These are phyloP conservation scores for Notiomystis cincta DNA, from an alignment of 2,113 vertebrate species.

Conservation along the genomic window DNA sequence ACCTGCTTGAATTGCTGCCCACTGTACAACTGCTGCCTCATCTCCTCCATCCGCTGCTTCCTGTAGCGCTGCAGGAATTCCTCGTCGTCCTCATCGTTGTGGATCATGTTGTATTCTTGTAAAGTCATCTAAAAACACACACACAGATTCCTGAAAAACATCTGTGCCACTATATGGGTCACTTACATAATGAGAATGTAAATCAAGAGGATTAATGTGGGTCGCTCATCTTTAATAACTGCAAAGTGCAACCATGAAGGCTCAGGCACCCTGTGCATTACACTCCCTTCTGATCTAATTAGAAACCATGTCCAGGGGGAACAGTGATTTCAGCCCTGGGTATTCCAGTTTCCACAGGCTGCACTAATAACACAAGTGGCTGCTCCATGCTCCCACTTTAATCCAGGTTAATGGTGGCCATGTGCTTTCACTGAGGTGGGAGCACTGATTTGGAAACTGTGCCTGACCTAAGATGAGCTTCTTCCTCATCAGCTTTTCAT, in stretches of 20 bases:
- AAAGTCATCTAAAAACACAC: slow-evolving; percentile 80
- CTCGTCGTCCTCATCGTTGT: slow-evolving; percentile 84
- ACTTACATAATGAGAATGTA: not conserved
- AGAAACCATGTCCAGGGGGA: not conserved
- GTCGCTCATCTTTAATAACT: not conserved
- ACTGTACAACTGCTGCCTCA: slow-evolving; percentile 85
- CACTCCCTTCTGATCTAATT: not conserved
- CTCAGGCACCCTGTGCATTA: not conserved
- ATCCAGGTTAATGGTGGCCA: not conserved
- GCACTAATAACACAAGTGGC: not conserved
- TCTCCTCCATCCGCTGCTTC: slow-evolving; percentile 95
- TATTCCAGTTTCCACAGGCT: not conserved
- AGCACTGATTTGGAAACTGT: rapidly evolving
- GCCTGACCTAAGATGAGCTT: not conserved
- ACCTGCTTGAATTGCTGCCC: slow-evolving; percentile 87
- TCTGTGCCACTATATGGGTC: not conserved
- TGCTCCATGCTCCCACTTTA: not conserved
- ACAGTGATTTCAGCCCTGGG: not conserved
- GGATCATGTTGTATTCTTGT: slow-evolving; percentile 86
- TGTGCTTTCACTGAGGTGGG: not conserved
- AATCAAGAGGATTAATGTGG: slow-evolving; percentile 14
- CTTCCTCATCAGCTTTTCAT: not conserved
- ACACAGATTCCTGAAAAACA: not conserved
- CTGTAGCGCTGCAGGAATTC: slow-evolving; percentile 92
- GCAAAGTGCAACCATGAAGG: not conserved